These are phyloP conservation scores for Trachelus stipa DNA, from an alignment of 2,888 invertebrate genomes.

Conservation along the genomic window DNA sequence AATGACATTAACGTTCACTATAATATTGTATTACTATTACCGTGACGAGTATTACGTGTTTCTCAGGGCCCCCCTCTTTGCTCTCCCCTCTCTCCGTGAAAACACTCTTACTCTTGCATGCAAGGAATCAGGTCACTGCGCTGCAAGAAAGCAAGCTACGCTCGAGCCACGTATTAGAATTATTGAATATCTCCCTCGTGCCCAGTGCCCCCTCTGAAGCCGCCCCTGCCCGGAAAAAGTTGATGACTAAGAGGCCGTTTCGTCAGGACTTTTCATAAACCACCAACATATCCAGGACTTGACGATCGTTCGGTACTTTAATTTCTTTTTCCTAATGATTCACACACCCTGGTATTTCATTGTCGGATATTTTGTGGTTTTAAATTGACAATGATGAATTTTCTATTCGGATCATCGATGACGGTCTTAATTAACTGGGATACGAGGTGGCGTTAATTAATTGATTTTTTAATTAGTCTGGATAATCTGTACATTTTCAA, in stretches of 20 bases:
- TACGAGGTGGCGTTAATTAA: neutral
- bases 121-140: constrained; percentile 66
- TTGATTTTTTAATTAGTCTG: constrained; percentile 4
- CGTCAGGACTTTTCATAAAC: neutral
- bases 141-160: constrained; percentile 64
- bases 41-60: constrained; percentile 65
- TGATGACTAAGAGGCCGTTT: constrained; percentile 41
- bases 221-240: constrained; percentile 39
- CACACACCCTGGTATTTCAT: neutral
- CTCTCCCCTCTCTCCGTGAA: constrained; percentile 33
- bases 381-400: neutral
- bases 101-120: constrained; percentile 62
- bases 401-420: neutral
- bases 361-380: neutral
- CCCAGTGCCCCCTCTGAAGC: constrained; percentile 24
- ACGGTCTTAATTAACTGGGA: neutral
- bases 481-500: constrained; percentile 6
- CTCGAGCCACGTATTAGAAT: constrained; percentile 59
- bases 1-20: constrained; percentile 65
- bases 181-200: constrained; percentile 48
- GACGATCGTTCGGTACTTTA: neutral
- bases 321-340: neutral
- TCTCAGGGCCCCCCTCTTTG: constrained; percentile 41
- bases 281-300: neutral
- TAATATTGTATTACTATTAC: constrained; percentile 64